A percentile compares a stretch with the other conserved stretches of the same genome.
These are phyloP conservation scores for Grammomys surdaster DNA, from an alignment of 2,113 vertebrate species.

Conservation along the genomic window DNA sequence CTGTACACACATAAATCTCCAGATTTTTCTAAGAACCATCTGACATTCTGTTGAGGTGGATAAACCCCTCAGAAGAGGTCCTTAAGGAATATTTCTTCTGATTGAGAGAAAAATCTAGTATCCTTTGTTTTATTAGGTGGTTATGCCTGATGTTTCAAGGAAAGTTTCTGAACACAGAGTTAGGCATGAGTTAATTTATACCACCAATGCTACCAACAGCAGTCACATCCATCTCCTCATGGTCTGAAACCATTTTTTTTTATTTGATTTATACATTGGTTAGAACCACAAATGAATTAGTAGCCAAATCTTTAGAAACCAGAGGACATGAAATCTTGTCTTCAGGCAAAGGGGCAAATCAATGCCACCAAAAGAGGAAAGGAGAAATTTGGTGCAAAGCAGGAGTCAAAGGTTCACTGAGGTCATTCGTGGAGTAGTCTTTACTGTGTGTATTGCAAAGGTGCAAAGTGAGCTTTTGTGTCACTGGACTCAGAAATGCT, in stretches of 20 bases:
- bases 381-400: not conserved
- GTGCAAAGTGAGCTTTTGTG: not conserved
- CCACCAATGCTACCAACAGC: not conserved
- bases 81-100: conserved; percentile 27
- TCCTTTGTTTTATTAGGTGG: not conserved
- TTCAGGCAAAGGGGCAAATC: not conserved
- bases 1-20: not conserved
- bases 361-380: not conserved
- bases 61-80: conserved; percentile 2
- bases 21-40: not conserved
- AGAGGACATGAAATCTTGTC: not conserved
- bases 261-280: not conserved
- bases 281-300: not conserved
- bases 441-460: not conserved
- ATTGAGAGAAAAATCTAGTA: not conserved
- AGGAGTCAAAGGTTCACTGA: not conserved
- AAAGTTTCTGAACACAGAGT: not conserved
- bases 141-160: not conserved
- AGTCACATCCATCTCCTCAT: not conserved
- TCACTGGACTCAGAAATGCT: not conserved
- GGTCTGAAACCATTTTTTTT: not conserved
- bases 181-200: not conserved
- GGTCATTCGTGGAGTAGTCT: not conserved
- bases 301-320: not conserved
- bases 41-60: not conserved